These are phyloP conservation scores for Sprattus sprattus DNA, from an alignment of 2,113 vertebrate species.

Conservation along the genomic window DNA sequence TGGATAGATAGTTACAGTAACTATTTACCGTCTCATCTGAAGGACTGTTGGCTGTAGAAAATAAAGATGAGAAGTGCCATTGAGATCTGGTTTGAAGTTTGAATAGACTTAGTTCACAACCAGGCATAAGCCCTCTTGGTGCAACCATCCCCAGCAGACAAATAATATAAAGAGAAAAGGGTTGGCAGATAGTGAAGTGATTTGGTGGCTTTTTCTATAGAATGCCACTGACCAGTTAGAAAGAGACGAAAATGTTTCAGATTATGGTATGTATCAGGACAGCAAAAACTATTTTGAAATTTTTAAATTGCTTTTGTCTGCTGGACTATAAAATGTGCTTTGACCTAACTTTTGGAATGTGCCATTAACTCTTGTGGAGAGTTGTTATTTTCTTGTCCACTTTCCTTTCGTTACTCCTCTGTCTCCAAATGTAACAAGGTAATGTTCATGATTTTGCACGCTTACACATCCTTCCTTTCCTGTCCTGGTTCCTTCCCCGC, in stretches of 20 bases:
- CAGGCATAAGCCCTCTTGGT: neutral
- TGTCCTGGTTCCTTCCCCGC: neutral
- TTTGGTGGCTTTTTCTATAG: neutral
- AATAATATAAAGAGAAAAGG: neutral
- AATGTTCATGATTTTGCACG: conserved; percentile 5
- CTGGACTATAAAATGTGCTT: neutral
- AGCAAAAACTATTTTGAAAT: neutral
- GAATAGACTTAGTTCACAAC: neutral
- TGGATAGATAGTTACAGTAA: neutral
- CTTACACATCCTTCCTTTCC: conserved; percentile 9
- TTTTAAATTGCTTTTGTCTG: neutral
- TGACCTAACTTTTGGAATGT: neutral
- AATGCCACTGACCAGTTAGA: neutral
- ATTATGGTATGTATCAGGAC: neutral
- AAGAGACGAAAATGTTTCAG: neutral
- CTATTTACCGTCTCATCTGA: neutral
- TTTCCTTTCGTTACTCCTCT: neutral
- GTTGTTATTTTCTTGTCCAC: neutral
- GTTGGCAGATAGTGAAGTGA: neutral
- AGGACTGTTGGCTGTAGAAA: too few relatives aligned
- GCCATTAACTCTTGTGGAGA: neutral
- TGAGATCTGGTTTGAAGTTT: neutral
- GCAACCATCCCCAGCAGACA: neutral
- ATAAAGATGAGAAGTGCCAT: neutral
- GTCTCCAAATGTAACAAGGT: neutral